Evolutionary conservation across 2,888 invertebrate species (phyloP), one percentile per base, ranked within the genome.

Genomic region (Hydriomena furcata): DNA sequence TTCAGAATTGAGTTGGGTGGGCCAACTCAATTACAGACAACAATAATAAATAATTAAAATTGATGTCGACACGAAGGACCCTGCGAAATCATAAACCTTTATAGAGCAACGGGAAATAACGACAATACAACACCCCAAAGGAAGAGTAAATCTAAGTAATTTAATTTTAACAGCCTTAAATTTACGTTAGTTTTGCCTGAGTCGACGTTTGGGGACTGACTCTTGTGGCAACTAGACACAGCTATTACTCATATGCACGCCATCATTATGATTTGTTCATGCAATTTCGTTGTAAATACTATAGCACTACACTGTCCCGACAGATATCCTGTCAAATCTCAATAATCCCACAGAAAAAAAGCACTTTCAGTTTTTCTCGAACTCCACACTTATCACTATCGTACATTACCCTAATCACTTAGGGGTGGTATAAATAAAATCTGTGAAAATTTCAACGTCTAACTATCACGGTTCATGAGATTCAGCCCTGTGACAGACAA

Each of bases 71-170:
- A 76, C 70, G 68, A 71, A 71, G 66, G 63, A 62, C 65, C 37
- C 54, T 63, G 58, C 62, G 63, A 70, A 71, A 66, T 68, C 68
- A 68, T 70, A 73, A 75, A 73, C 69, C 74, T 75, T 75, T 76
- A 76, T 73, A 70, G 62, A 58, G 58, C 60, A 59, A 73, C 69
- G 73, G 79, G 76, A 79, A 80, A 80, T 79, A 81, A 82, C 75
- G 72, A 75, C 74, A 76, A 83, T 80, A 76, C 75, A 78, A 76
- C 76, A 73, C 73, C 84, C 80, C 79, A 62, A 76, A 74, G 83
- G 84, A 76, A 82, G 78, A 79, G 78, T 88, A 85, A 84, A 88
- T 85, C 78, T 76, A 76, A 75, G 80, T 86, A 84, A 89, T 88
- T 85, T 83, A 85, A n/a, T 84, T 88, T 85, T 85, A 86, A 88